Base-by-base conservation (phyloP, 2,797 vertebrate species). In the Labroides dimidiatus region DNA sequence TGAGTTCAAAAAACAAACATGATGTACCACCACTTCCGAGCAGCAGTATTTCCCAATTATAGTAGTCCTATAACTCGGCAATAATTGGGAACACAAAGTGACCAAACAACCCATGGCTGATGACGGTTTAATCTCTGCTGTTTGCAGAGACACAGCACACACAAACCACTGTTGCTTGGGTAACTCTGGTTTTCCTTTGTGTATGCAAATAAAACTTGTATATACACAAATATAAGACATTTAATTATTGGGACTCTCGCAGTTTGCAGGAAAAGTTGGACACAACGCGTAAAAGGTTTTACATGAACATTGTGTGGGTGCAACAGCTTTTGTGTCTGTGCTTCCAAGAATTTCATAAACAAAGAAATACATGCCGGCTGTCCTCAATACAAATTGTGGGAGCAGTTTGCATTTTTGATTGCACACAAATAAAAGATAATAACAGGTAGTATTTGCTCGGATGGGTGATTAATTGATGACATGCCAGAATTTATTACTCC, bases 331-430 rank as follows among this genome's bases (percentile, higher is more conserved):
- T 61, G 27, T 4, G 4, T 27, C 50, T 30, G 23, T 49, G n/a
- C 42, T 55, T 68, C 63, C 60, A 75, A 69, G 81, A 72, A 63
- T 81, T n/a, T 65, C 47, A 64, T 37, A 17, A 64, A 56, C 42
- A 10, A 41, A 44, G 6, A 69, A 33, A 33, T 33, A 9, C 30
- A 8, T 45, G 4, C 2, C 0, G 14, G n/a, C 37, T 48, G 9
- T 19, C 11, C 16, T 42, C 8, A 9, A 59, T 36, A 51, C 72
- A 59, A 55, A 69, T 54, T 21, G 24, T 10, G 20, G 20, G 16
- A 2, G 4, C 37, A 8, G 49, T 49, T 41, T 57, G 49, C 48
- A 27, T 19, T 36, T 54, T 7, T 17, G 21, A 64, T n/a, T n/a
- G n/a, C n/a, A n/a, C n/a, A n/a, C n/a, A n/a, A n/a, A n/a, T n/a